phyloP scores from a whole-genome alignment of 2,888 invertebrate genomes.

The Caenorhabditis sp. region DNA sequence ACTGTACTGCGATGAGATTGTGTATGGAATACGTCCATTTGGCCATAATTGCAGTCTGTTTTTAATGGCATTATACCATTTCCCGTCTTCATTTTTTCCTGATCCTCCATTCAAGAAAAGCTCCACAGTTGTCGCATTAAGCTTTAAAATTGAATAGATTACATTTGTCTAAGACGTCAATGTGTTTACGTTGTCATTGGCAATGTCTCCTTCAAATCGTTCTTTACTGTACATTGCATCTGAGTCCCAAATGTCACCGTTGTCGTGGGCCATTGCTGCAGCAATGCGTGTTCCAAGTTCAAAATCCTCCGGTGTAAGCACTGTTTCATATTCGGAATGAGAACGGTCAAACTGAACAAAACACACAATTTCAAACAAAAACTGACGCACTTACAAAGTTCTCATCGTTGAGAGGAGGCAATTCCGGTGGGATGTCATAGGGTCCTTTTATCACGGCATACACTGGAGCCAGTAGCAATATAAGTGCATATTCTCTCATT shows the following conservation, averaged over 20 bases:
- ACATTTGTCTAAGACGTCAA: neutral
- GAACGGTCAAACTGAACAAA: slow-evolving; percentile 54
- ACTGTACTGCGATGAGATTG: slow-evolving; percentile 77
- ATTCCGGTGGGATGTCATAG: slow-evolving; percentile 35
- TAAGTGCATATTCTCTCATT: slow-evolving; percentile 27
- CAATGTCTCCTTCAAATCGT: slow-evolving; percentile 78
- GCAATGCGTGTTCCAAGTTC: slow-evolving; percentile 68
- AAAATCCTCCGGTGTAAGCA: slow-evolving; percentile 76
- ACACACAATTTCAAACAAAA: neutral
- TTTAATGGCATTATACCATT: slow-evolving; percentile 75
- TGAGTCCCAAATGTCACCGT: slow-evolving; percentile 74
- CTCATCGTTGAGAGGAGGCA: slow-evolving; percentile 54
- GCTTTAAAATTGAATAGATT: slow-evolving; percentile 65
- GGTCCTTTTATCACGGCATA: slow-evolving; percentile 31
- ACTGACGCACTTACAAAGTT: slow-evolving; percentile 60
- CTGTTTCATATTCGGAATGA: slow-evolving; percentile 76
- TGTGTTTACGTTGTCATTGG: slow-evolving; percentile 72
- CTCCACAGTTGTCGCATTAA: slow-evolving; percentile 74
- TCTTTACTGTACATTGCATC: slow-evolving; percentile 77
- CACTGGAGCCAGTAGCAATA: slow-evolving; percentile 12
- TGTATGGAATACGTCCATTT: slow-evolving; percentile 76
- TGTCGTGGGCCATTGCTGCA: slow-evolving; percentile 60
- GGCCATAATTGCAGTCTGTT: slow-evolving; percentile 77
- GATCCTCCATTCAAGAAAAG: slow-evolving; percentile 72
- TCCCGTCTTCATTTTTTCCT: slow-evolving; percentile 61